Evolutionary conservation across 2,888 invertebrate genomes (phyloP).

Genomic region (Cordilura impudica): DNA sequence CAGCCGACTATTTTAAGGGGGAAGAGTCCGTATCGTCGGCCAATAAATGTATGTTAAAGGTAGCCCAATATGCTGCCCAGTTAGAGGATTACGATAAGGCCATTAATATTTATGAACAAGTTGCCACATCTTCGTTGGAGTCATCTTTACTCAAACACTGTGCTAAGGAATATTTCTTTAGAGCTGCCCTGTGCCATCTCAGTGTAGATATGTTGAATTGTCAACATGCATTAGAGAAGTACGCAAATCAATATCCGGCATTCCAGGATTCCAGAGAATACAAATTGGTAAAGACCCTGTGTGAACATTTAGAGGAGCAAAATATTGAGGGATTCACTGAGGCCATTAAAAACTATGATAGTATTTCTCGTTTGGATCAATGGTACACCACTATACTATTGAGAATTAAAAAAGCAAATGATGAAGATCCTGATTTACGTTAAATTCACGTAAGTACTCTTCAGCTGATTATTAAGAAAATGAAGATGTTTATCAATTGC

Average conservation of each 20-base stretch:
- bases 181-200: slow-evolving; percentile 96
- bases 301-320: slow-evolving; percentile 95
- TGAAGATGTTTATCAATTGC: slow-evolving; percentile 17
- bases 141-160: slow-evolving; percentile 97
- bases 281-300: slow-evolving; percentile 93
- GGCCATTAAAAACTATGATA: slow-evolving; percentile 96
- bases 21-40: slow-evolving; percentile 99
- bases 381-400: slow-evolving; percentile 97
- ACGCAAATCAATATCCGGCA: slow-evolving; percentile 95
- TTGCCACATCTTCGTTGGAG: slow-evolving; percentile 94
- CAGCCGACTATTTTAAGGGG: slow-evolving; percentile 98
- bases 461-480: slow-evolving; percentile 10
- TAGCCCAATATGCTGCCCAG: slow-evolving; percentile 97
- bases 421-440: slow-evolving; percentile 90
- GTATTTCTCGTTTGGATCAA: slow-evolving; percentile 96
- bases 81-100: slow-evolving; percentile 98
- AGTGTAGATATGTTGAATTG: slow-evolving; percentile 97
- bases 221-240: slow-evolving; percentile 94
- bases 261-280: slow-evolving; percentile 97
- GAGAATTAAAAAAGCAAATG: slow-evolving; percentile 94
- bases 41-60: slow-evolving; percentile 97
- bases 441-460: slow-evolving; percentile 66
- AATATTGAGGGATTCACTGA: slow-evolving; percentile 97
- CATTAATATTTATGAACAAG: slow-evolving; percentile 97
- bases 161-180: slow-evolving; percentile 99